These are phyloP conservation scores for Drosophila sproati DNA, from an alignment of 1,140 invertebrate genomes.

Conservation along the genomic window DNA sequence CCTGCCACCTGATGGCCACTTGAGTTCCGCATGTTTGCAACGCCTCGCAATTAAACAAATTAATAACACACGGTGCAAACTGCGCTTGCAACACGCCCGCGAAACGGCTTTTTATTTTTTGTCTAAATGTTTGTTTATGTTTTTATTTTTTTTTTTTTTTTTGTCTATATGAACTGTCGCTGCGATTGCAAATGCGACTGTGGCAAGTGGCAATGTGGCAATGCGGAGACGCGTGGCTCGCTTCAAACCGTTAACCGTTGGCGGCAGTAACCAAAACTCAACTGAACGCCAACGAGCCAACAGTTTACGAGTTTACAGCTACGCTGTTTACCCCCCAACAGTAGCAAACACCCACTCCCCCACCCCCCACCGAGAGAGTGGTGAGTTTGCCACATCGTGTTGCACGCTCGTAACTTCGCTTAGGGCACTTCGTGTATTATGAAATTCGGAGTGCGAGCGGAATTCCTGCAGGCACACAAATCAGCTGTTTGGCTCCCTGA, in stretches of 20 bases:
- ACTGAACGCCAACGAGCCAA: slow-evolving; percentile 58
- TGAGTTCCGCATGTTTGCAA: slow-evolving; percentile 10
- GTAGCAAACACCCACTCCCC: not conserved
- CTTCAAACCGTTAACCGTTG: slow-evolving; percentile 62
- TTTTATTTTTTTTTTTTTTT: slow-evolving; percentile 8
- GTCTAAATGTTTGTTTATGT: slow-evolving; percentile 42
- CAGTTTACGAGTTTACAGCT: slow-evolving; percentile 47
- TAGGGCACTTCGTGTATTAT: slow-evolving; percentile 11
- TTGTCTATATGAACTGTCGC: not conserved
- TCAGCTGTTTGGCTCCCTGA: slow-evolving; percentile 58
- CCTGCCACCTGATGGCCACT: slow-evolving; percentile 40
- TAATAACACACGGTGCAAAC: not conserved
- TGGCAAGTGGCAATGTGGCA: slow-evolving; percentile 36
- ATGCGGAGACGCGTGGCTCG: slow-evolving; percentile 43
- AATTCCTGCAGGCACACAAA: slow-evolving; percentile 66
- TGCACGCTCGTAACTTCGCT: slow-evolving; percentile 29
- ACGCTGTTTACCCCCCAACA: slow-evolving; percentile 29
- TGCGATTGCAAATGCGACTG: slow-evolving; percentile 12
- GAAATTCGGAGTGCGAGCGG: slow-evolving; percentile 56
- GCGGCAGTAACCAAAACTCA: slow-evolving; percentile 80
- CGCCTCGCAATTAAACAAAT: slow-evolving; percentile 23
- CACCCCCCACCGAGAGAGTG: slow-evolving; percentile 45
- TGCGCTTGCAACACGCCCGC: slow-evolving; percentile 3
- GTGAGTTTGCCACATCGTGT: slow-evolving; percentile 52
- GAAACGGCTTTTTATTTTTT: not conserved